Base-by-base conservation (phyloP, 37 sponge, comb jelly and placozoan species). In the Axinella damicornis region DNA sequence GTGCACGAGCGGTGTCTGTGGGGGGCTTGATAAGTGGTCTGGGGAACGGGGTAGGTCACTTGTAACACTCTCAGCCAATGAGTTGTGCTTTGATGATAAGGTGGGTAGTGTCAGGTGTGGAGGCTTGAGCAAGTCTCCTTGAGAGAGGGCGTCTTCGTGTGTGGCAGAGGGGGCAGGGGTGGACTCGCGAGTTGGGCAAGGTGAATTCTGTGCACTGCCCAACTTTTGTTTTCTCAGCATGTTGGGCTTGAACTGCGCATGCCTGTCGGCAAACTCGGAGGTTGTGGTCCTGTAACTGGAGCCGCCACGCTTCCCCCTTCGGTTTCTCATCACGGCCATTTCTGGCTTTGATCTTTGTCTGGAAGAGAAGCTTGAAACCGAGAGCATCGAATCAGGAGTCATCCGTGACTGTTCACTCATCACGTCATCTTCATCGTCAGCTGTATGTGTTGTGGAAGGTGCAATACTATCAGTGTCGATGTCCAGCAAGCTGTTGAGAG, bases 251-350 rank as follows among this genome's bases (percentile, higher is more conserved):
- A 73, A 88, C 65, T 78, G 83, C 0, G 80, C 65, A 57, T 74
- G 61, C 11, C 89, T 60, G 40, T 86, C 81, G 30, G 87, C 91
- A 74, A 86, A 90, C 5, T 86, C 83, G 0, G 94, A 94, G 0
- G 94, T 94, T 63, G 80, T 73, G 0, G 82, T 86, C 53, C 61
- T 80, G 79, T 78, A 78, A 17, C 64, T 64, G 4, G 94, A 94
- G 0, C 94, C 94, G 5, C 91, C 90, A 18, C 88, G 37, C 30
- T 59, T 75, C 25, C 85, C 76, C 22, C 62, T 59, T 11, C 79
- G 53, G 24, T 61, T 73, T 27, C 84, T 72, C 53, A 83, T 35
- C 34, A 83, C 64, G 2, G 64, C 65, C 34, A 30, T 64, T 63
- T 83, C 73, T 19, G 65, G 0, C 25, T 72, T 73, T 21, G 64